Evolutionary conservation across 2,113 vertebrate species (phyloP), one percentile per base, ranked within the genome.

Genomic region (Raphicerus campestris): DNA sequence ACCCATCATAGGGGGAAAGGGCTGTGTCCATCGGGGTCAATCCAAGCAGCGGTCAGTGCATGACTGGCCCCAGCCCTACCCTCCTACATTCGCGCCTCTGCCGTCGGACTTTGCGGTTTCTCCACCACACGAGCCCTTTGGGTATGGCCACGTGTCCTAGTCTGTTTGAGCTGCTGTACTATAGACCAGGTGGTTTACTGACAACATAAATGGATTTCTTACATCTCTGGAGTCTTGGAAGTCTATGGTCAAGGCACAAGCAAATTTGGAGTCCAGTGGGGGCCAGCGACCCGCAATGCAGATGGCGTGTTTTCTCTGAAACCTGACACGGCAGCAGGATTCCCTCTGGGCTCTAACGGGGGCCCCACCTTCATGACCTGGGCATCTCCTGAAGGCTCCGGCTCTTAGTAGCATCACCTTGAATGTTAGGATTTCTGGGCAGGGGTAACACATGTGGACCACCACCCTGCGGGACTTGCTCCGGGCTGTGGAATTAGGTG

Each of bases 241-340:
- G 47, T 19, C 89, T 58, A 39, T 35, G 51, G 32, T 32, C 35
- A 75, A 55, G 26, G 17, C 7, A 8, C n/a, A 19, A 3, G 51
- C 66, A 56, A 53, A 16, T 39, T 13, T 60, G 30, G 42, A 24
- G 14, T 47, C 22, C 22, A 53, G 30, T 17, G 5, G 20, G 87
- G 87, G 8, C 39, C 20, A 0, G 30, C 56, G 5, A 30, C 56
- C 32, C 4, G 0, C 24, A 0, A 22, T 26, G 7, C 3, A 0
- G 73, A 26, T 2, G n/a, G 24, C 17, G 1, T 30, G 47, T 49
- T 26, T 90, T 47, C 55, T 49, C 55, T 5, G 5, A 6, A 20
- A 24, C 4, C 16, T 20, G 30, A 4, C 7, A 0, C 13, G 7
- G 80, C 7, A 5, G 61, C 8, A 73, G 80, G 63, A 66, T 28